phyloP scores from a whole-genome alignment of 2,888 invertebrate species.

The Temnothorax ravouxi region DNA sequence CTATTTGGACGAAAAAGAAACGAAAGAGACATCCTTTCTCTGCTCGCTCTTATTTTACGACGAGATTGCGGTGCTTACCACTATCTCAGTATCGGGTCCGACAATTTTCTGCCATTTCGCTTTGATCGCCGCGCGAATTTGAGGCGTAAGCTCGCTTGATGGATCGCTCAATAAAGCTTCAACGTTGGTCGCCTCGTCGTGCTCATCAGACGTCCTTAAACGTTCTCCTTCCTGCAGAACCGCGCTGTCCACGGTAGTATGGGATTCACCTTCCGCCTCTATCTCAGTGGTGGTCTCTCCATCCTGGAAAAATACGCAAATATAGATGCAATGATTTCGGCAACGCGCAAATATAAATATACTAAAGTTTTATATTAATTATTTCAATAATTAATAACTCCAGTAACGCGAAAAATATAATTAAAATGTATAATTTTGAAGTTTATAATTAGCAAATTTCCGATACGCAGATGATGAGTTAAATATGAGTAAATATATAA shows the following conservation, averaged over 20 bases:
- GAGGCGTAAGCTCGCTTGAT: slow-evolving; percentile 86
- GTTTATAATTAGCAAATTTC: slow-evolving; percentile 19
- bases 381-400: slow-evolving; percentile 20
- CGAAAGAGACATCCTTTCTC: not conserved
- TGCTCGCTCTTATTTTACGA: not conserved
- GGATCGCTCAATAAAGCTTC: slow-evolving; percentile 86
- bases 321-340: slow-evolving; percentile 8
- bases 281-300: slow-evolving; percentile 90
- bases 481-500: not conserved
- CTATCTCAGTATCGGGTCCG: slow-evolving; percentile 93
- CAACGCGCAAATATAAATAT: not conserved
- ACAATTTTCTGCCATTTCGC: slow-evolving; percentile 95
- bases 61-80: slow-evolving; percentile 88
- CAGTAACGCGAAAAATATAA: not conserved
- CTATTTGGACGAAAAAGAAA: slow-evolving; percentile 85
- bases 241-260: slow-evolving; percentile 91
- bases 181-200: slow-evolving; percentile 88
- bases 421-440: slow-evolving; percentile 3
- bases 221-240: slow-evolving; percentile 85
- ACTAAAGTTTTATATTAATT: not conserved
- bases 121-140: slow-evolving; percentile 93
- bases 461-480: not conserved
- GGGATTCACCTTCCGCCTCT: slow-evolving; percentile 93
- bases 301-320: slow-evolving; percentile 86
- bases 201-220: slow-evolving; percentile 89